Percentiles rank a stretch among this genome's conserved stretches.
phyloP scores from a whole-genome alignment of 2,888 invertebrate species.

The Gymnosoma rotundatum region DNA sequence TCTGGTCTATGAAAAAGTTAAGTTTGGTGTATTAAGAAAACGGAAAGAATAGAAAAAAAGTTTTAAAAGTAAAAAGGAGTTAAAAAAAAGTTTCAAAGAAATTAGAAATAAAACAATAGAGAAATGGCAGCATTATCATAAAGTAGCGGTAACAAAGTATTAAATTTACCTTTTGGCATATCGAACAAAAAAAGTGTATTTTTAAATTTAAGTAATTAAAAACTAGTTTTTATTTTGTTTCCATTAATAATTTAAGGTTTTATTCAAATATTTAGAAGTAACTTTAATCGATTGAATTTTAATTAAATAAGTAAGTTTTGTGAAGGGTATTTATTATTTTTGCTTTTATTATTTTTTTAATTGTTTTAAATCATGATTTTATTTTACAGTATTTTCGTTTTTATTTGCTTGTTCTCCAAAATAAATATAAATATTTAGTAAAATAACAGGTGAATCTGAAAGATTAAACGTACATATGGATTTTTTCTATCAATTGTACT shows the following conservation, averaged over 20 bases:
- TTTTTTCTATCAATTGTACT: too few relatives aligned
- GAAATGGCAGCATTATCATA: neutral
- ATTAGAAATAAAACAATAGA: slow-evolving; percentile 44
- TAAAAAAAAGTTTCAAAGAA: neutral
- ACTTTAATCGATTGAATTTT: too few relatives aligned
- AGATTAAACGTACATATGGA: too few relatives aligned
- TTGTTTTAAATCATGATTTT: too few relatives aligned
- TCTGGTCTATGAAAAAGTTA: slow-evolving; percentile 23
- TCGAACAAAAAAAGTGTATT: neutral
- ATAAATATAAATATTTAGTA: too few relatives aligned
- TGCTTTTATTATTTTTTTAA: too few relatives aligned
- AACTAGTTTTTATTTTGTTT: slow-evolving; percentile 19
- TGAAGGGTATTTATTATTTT: too few relatives aligned
- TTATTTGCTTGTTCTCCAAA: too few relatives aligned
- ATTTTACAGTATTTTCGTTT: too few relatives aligned
- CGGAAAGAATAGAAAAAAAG: neutral
- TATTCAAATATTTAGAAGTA: too few relatives aligned
- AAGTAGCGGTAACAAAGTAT: slow-evolving; percentile 1
- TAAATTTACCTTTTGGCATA: slow-evolving; percentile 40
- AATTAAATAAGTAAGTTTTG: too few relatives aligned
- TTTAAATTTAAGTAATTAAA: slow-evolving; percentile 32
- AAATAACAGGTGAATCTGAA: too few relatives aligned
- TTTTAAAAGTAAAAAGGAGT: neutral
- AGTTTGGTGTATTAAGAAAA: neutral
- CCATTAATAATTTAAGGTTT: slow-evolving; percentile 6